Conservation (phyloP, 2,888 invertebrate genomes). For the Drosophila paucipuncta region DNA sequence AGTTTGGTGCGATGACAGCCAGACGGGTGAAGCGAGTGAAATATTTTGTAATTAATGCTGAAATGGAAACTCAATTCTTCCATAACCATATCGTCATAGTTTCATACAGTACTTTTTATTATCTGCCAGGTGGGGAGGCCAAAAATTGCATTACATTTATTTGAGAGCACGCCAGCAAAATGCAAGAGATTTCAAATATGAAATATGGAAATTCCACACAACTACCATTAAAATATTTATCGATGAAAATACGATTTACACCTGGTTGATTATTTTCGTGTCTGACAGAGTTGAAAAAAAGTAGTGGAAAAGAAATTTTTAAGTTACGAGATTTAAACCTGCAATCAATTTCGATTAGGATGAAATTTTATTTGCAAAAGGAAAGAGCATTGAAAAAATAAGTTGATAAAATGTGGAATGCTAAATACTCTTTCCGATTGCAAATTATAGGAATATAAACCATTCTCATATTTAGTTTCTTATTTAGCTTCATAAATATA, state of each 20-base stretch:
- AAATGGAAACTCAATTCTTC: background rate
- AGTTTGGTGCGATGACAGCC: background rate
- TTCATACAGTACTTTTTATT: constrained; percentile 18
- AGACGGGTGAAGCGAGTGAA: constrained; percentile 20
- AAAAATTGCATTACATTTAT: constrained; percentile 8
- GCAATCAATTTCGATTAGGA: constrained; percentile 6
- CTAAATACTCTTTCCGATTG: background rate
- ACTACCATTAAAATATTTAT: constrained; percentile 30
- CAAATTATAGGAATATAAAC: background rate
- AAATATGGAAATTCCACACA: constrained; percentile 22
- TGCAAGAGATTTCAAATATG: background rate
- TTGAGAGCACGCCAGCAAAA: background rate
- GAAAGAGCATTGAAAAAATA: background rate
- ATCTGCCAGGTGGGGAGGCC: constrained; percentile 6
- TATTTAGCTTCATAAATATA: background rate
- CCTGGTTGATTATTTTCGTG: constrained; percentile 15
- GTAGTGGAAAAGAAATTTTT: background rate
- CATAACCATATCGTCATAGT: background rate
- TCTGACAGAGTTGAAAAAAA: constrained; percentile 16
- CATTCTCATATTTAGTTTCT: background rate
- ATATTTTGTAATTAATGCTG: constrained; percentile 49
- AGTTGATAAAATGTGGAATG: background rate
- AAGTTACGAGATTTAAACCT: background rate
- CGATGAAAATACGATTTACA: constrained; percentile 28
- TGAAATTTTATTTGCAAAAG: constrained; percentile 9